phyloP scores from a whole-genome alignment of 1,140 invertebrate genomes.

The Mactra quadrangularis region DNA sequence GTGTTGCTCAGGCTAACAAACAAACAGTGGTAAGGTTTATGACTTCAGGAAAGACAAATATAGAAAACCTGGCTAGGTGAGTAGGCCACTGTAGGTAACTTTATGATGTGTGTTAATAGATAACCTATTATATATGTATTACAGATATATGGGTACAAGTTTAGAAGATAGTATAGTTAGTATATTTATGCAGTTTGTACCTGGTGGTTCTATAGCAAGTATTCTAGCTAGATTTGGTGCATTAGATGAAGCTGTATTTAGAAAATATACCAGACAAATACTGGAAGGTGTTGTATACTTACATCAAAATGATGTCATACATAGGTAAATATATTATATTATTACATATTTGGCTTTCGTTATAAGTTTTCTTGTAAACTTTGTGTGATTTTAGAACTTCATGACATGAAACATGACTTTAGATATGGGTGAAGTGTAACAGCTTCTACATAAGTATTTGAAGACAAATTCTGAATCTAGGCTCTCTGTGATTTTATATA shows the following conservation, averaged over 20 bases:
- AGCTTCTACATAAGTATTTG: not conserved
- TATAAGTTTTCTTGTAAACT: not conserved
- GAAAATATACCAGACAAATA: slow-evolving; percentile 84
- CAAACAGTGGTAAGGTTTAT: too few relatives aligned
- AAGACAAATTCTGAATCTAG: too few relatives aligned
- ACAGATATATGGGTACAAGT: slow-evolving; percentile 82
- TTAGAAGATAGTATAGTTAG: slow-evolving; percentile 78
- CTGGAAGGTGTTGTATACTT: slow-evolving; percentile 97
- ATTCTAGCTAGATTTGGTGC: slow-evolving; percentile 82
- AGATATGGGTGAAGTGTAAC: not conserved
- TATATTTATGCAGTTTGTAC: slow-evolving; percentile 83
- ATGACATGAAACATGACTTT: not conserved
- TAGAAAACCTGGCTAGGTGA: too few relatives aligned
- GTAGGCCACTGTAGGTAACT: too few relatives aligned
- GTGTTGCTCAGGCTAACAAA: too few relatives aligned
- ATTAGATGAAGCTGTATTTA: slow-evolving; percentile 81
- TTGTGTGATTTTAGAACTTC: too few relatives aligned
- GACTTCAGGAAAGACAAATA: too few relatives aligned
- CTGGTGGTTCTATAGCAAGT: slow-evolving; percentile 81
- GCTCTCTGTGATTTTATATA: too few relatives aligned
- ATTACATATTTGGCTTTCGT: not conserved
- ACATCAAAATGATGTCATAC: slow-evolving; percentile 95
- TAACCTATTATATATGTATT: too few relatives aligned
- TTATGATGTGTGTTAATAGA: too few relatives aligned
- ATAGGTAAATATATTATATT: slow-evolving; percentile 83